phyloP scores from a whole-genome alignment of 2,113 vertebrate species.

The Nothocercus nigrocapillus region DNA sequence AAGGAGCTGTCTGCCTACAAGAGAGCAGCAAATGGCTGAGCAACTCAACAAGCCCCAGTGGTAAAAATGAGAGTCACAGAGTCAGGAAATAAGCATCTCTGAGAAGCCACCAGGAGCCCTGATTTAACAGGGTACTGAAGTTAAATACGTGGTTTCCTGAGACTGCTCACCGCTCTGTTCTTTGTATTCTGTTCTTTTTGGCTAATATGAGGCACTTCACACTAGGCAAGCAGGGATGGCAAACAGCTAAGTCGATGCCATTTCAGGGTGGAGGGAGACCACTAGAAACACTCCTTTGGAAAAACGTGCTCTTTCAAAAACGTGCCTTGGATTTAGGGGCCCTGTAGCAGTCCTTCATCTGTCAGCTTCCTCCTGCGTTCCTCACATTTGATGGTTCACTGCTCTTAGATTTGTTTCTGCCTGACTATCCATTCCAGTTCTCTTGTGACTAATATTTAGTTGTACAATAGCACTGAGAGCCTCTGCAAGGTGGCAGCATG shows the following conservation, averaged over 20 bases:
- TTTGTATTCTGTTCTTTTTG: neutral
- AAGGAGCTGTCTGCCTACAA: conserved; percentile 17
- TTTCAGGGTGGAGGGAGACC: neutral
- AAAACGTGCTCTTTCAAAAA: conserved; percentile 35
- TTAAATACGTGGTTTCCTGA: neutral
- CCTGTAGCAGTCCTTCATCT: conserved; percentile 52
- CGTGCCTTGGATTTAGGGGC: conserved; percentile 15
- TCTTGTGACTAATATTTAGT: conserved; percentile 48
- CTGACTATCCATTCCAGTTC: neutral
- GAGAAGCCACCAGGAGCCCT: neutral
- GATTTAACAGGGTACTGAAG: neutral
- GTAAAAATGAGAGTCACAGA: neutral
- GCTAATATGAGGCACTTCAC: neutral
- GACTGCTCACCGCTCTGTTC: neutral
- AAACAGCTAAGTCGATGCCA: neutral
- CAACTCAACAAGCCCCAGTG: neutral
- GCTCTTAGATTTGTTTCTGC: conserved; percentile 61
- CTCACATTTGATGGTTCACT: conserved; percentile 42
- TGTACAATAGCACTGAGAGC: neutral
- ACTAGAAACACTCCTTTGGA: neutral
- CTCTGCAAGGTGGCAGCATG: neutral
- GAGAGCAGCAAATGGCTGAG: neutral
- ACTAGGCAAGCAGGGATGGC: neutral
- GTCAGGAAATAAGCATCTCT: neutral
- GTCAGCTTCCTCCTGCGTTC: conserved; percentile 14